Conservation (phyloP, 2,113 vertebrate genomes). For the Uria aalge region DNA sequence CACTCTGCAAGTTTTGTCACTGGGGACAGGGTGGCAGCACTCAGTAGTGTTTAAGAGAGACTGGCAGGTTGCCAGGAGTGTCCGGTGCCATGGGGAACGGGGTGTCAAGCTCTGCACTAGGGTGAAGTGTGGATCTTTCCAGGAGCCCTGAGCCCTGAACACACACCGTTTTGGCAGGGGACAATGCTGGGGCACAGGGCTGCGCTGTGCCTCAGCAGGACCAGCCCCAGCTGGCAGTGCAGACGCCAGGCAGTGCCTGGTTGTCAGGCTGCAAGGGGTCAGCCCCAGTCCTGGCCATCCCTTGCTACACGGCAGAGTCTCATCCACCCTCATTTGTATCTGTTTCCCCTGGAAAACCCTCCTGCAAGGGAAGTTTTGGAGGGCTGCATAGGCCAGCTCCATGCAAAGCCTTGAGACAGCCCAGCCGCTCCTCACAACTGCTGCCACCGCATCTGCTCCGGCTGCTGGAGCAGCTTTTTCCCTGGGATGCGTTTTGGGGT, state of each 20-base stretch:
- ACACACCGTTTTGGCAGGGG: neutral
- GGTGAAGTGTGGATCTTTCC: neutral
- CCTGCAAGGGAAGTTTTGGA: neutral
- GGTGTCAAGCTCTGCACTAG: neutral
- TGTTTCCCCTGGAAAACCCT: neutral
- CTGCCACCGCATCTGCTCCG: neutral
- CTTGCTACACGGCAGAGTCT: neutral
- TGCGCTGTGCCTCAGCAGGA: neutral
- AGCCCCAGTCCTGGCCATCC: neutral
- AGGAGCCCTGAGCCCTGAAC: neutral
- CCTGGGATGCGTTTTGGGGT: neutral
- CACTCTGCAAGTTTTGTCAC: neutral
- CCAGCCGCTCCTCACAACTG: neutral
- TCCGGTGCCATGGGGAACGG: neutral
- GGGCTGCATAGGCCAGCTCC: neutral
- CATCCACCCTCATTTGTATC: accelerated
- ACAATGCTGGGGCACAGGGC: accelerated
- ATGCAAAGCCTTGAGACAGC: neutral
- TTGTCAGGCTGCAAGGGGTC: neutral
- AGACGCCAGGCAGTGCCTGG: accelerated
- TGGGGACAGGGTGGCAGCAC: neutral
- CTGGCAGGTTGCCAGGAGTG: neutral
- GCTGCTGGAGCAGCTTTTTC: neutral
- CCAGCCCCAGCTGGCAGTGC: neutral
- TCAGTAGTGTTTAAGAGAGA: neutral